phyloP scores from a whole-genome alignment of 2,797 vertebrate genomes.

The Muscicapa striata region DNA sequence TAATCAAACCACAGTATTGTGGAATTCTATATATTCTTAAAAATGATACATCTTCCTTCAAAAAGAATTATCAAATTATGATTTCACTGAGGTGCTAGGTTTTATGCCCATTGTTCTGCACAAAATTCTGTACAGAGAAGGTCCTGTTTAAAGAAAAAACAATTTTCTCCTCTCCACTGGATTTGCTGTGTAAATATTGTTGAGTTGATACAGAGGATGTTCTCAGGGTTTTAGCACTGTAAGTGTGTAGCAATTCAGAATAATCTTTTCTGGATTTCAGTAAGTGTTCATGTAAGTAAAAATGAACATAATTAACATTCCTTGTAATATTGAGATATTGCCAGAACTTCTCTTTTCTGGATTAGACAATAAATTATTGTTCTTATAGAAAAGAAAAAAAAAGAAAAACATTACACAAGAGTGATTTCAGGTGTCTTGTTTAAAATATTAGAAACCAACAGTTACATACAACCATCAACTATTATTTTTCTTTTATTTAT shows the following conservation, averaged over 20 bases:
- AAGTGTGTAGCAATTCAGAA: not conserved
- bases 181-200: not conserved
- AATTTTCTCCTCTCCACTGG: fast-evolving
- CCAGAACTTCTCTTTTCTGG: not conserved
- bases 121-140: not conserved
- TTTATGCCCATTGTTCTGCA: not conserved
- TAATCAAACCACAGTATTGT: not conserved
- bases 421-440: not conserved
- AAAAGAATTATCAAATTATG: not conserved
- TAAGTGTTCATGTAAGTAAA: not conserved
- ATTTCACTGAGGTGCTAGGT: not conserved
- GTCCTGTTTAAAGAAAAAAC: not conserved
- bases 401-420: not conserved
- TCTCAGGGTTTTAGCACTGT: not conserved
- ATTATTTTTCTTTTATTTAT: not conserved
- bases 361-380: not conserved
- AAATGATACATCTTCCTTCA: not conserved
- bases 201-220: not conserved
- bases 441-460: not conserved
- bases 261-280: not conserved
- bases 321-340: not conserved
- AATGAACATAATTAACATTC: not conserved
- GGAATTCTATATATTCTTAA: not conserved
- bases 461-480: not conserved
- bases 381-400: not conserved